Base-by-base conservation (phyloP, 2,113 vertebrate species). In the Phyllostomus hastatus region DNA sequence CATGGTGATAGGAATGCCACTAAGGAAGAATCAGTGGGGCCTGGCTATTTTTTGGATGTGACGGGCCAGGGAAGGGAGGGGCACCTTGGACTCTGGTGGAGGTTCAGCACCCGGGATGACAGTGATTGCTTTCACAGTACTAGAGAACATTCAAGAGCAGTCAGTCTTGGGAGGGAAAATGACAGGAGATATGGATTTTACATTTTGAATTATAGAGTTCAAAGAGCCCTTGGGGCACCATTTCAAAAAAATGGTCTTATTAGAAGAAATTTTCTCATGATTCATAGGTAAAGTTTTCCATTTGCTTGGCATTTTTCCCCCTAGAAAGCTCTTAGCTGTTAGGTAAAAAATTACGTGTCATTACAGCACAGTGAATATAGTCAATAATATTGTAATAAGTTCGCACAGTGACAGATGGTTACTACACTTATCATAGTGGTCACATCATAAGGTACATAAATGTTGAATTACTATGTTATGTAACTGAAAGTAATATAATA, bases 301-400 rank as follows among this genome's bases (percentile, higher is more conserved):
- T 57, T 33, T 82, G n/a, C 97, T 94, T 96, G 70, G 92, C 94
- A 66, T 57, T 97, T 87, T 4, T 75, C 2, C 4, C 54, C 48
- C 54, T 67, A 91, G 96, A 98, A 98, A 96, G 97, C 97, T 98
- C 97, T 98, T 96, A 98, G 88, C 88, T 98, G 8, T 96, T 95
- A 86, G 96, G 89, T 94, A 92, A 85, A 72, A 88, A 64, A 83
- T 61, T 59, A 64, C 38, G 12, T 81, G 50, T 26, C 79, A 61
- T 61, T 64, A 83, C 5, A 64, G 57, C 57, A 64, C 38, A 64
- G 41, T 41, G 26, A 83, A 64, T 64, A 64, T 83, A 64, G 57
- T 83, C 38, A 64, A 46, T 83, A 83, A 64, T 83, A 46, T 83
- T 61, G 28, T 43, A 46, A 64, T 46, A 83, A 33, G 38, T 64